phyloP scores from a whole-genome alignment of 2,113 vertebrate genomes.

The Pachyramphus minor region DNA sequence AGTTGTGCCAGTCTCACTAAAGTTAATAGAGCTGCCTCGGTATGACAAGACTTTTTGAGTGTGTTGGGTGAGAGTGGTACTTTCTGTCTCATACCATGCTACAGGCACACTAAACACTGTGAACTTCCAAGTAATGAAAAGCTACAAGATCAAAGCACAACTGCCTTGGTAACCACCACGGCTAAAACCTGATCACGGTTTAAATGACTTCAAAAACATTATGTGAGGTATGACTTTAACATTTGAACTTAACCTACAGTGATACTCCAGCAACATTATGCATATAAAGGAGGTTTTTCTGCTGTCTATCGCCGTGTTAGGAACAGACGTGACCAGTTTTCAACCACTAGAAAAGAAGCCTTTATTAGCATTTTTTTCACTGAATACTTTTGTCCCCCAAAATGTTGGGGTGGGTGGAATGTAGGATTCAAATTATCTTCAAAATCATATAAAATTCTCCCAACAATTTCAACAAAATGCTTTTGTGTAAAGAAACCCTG shows the following conservation, averaged over 20 bases:
- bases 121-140: slow-evolving; percentile 16
- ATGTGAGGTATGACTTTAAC: background rate
- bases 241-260: background rate
- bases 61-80: background rate
- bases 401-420: fast-evolving
- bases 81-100: background rate
- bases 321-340: background rate
- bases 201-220: slow-evolving; percentile 25
- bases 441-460: background rate
- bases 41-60: background rate
- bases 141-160: slow-evolving; percentile 24
- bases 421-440: background rate
- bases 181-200: background rate
- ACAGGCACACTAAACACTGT: background rate
- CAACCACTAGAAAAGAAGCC: background rate
- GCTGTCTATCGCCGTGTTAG: background rate
- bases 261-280: background rate
- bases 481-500: fast-evolving
- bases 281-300: background rate
- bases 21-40: background rate
- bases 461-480: background rate
- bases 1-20: background rate
- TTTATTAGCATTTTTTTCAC: background rate
- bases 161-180: background rate
- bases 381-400: background rate